Evolutionary conservation across 2,113 vertebrate genomes (phyloP), one percentile per base, ranked within the genome.

Genomic region (Solea senegalensis): DNA sequence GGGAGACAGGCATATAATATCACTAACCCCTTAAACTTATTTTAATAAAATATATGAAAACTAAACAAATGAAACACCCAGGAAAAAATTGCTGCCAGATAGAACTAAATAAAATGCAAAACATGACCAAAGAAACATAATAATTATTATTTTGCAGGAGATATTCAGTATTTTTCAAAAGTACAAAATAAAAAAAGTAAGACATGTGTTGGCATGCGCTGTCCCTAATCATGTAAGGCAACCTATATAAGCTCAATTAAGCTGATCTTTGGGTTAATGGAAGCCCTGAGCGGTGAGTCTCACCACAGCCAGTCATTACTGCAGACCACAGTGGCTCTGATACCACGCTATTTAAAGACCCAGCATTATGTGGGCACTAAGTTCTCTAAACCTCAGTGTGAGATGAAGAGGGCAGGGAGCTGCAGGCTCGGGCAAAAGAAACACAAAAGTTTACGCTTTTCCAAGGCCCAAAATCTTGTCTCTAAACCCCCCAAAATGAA

Each of bases 331-430:
- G 45, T 58, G 84, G 58, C 82, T 87, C 88, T 74, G 78, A 80
- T 60, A 76, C 34, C 90, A 85, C 76, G 83, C 88, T 89, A 89
- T 72, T 89, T 82, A 72, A 88, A 81, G 82, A 88, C 60, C 85
- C 77, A 53, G 65, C 75, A 80, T 88, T 75, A 84, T 89, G 88
- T 89, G 86, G 88, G 74, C 85, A 78, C 85, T 44, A 78, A 72
- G 81, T 78, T 68, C 81, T 75, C 55, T 49, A 67, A 79, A 88
- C 41, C 83, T 83, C 78, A 65, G 44, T 65, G 53, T 4, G 43
- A 65, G 50, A 52, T 46, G 53, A 71, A 26, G 54, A 70, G 62
- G 65, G 68, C 34, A 3, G 15, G 49, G 74, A 68, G 16, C 13
- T 82, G 67, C 64, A 59, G 66, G 70, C 75, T 71, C 67, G 74